These are phyloP conservation scores for Ostrea denselamellosa DNA, from an alignment of 1,140 invertebrate genomes.

Conservation along the genomic window DNA sequence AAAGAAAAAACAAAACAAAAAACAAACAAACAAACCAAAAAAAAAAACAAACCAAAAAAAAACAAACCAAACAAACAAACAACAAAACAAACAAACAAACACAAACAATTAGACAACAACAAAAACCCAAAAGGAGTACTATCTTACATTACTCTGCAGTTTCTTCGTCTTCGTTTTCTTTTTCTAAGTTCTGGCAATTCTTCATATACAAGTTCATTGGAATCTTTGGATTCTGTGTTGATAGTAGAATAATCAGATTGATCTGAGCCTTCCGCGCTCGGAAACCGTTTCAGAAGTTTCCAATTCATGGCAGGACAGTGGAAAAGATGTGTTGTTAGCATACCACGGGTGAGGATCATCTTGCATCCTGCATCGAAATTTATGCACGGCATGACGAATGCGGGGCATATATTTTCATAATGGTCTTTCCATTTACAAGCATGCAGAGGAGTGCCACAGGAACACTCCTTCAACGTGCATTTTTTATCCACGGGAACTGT, in stretches of 20 bases:
- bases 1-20: too few species aligned
- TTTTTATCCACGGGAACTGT: not conserved
- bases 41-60: too few species aligned
- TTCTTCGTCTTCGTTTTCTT: not conserved
- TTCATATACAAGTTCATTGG: not conserved
- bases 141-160: constrained; percentile 18
- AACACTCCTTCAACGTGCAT: not conserved
- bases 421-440: not conserved
- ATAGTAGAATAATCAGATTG: not conserved
- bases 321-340: constrained; percentile 4
- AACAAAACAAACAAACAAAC: too few species aligned
- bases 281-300: not conserved
- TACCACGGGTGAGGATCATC: not conserved
- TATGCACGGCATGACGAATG: not conserved
- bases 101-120: too few species aligned
- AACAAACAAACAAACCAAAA: too few species aligned
- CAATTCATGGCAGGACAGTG: constrained; percentile 18
- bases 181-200: not conserved
- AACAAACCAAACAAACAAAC: too few species aligned
- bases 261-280: not conserved
- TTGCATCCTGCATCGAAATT: not conserved
- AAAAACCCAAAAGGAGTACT: too few species aligned
- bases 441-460: not conserved
- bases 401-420: not conserved
- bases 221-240: not conserved